Evolutionary conservation across 1,140 invertebrate species (phyloP), one percentile per base, ranked within the genome.

Genomic region (Drosophila sp.): DNA sequence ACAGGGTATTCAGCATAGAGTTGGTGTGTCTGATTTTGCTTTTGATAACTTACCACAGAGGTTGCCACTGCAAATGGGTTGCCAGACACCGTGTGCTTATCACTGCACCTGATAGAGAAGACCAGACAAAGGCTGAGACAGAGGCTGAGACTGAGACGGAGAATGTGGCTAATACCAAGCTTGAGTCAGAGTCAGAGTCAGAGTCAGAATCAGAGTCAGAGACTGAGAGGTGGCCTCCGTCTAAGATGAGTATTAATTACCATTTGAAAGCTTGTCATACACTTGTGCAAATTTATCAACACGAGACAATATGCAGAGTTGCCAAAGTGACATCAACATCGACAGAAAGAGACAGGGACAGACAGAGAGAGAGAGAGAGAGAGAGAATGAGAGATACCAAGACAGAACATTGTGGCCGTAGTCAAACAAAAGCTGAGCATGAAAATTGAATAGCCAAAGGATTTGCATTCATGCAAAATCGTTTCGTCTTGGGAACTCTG

Each of bases 181-280:
- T n/a, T n/a, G n/a, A n/a, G n/a, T 9, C 34, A 11, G 11, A 11
- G 8, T 4, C 34, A 11, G 11, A 38, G 36, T 13, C 36, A 5
- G n/a, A 13, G 36, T 9, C 34, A 11, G 11, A 11, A n/a, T 9
- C 34, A 11, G 11, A 11, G 8, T 4, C 34, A 11, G 11, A 38
- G 36, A 38, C 36, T 13, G n/a, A 13, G 36, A 8, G 41, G 7
- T 18, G 13, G 11, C 7, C 38, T 58, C 48, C 46, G 51, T 76
- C 72, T 81, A 82, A 81, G 83, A 87, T 87, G 83, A 87, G 86
- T 87, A 87, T 87, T 87, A 87, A 87, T 87, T 87, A 87, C 82
- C 83, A 87, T 87, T 87, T 87, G 83, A 87, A 87, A 87, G 82
- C 82, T 87, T 87, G 82, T 87, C 82, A 87, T 87, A 81, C 78